Conservation (phyloP, 2,888 invertebrate species). For the Dicyrtomina minuta region DNA sequence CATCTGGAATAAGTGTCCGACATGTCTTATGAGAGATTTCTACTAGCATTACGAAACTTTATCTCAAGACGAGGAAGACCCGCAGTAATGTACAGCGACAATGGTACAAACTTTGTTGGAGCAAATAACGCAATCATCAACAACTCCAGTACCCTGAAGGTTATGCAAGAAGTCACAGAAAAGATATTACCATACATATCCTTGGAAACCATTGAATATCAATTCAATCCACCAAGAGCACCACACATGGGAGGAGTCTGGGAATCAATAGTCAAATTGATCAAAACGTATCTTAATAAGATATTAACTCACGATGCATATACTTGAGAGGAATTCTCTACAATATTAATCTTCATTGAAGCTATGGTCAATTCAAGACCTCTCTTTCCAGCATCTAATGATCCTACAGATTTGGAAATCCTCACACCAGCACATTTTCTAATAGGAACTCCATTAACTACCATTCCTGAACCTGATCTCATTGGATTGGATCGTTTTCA, state of each 20-base stretch:
- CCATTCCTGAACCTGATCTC: constrained; percentile 7
- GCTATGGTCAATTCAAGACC: constrained; percentile 52
- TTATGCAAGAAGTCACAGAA: too few relatives aligned
- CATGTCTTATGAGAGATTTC: too few relatives aligned
- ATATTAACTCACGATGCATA: constrained; percentile 28
- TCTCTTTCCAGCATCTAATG: constrained; percentile 47
- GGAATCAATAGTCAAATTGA: constrained; percentile 33
- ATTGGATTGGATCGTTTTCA: constrained; percentile 4
- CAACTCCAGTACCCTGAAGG: too few relatives aligned
- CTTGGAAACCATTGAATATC: constrained; percentile 26
- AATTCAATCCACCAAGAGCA: constrained; percentile 37
- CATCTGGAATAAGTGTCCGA: too few relatives aligned
- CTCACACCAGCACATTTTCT: constrained; percentile 49
- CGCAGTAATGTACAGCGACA: too few relatives aligned
- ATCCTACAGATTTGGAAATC: constrained; percentile 46
- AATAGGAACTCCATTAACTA: constrained; percentile 20
- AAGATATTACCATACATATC: background rate
- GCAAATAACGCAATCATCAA: too few relatives aligned
- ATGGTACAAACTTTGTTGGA: too few relatives aligned
- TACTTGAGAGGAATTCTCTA: constrained; percentile 43
- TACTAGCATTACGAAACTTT: too few relatives aligned
- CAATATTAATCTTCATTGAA: constrained; percentile 43
- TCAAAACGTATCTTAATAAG: constrained; percentile 32
- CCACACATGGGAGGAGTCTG: constrained; percentile 37
- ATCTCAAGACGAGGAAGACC: too few relatives aligned